A percentile compares a stretch with the other conserved stretches of the same genome.
Evolutionary conservation across 2,113 vertebrate genomes (phyloP).

Genomic region (Labrus mixtus): DNA sequence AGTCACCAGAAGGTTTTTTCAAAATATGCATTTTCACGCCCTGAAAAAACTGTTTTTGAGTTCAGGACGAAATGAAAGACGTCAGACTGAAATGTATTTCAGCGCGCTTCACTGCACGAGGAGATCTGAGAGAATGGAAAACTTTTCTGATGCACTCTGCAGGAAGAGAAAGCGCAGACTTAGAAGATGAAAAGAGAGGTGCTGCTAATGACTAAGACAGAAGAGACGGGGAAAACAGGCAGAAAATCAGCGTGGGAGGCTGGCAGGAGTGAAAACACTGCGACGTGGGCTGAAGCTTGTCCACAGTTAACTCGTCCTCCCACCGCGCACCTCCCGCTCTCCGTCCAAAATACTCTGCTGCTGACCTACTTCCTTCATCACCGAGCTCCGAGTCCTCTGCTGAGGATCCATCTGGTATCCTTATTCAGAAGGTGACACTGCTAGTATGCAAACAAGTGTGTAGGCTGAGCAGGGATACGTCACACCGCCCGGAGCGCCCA

Average conservation of each 20-base stretch:
- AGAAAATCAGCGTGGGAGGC: conserved; percentile 8
- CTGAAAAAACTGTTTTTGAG: not conserved
- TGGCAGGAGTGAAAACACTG: conserved; percentile 10
- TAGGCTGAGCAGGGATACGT: conserved; percentile 21
- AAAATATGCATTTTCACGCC: too few relatives aligned
- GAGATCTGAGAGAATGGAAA: not conserved
- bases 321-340: conserved; percentile 16
- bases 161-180: conserved; percentile 1
- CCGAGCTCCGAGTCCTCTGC: conserved; percentile 21
- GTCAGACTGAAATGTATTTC: not conserved
- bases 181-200: conserved; percentile 11
- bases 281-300: conserved; percentile 35
- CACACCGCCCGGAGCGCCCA: not conserved
- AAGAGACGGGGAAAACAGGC: conserved; percentile 4
- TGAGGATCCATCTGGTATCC: conserved; percentile 23
- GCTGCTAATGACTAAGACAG: conserved; percentile 28
- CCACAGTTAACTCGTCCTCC: conserved; percentile 43
- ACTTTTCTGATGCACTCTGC: not conserved
- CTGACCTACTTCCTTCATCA: conserved; percentile 63
- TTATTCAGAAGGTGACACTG: conserved; percentile 1
- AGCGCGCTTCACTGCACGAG: not conserved
- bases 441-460: not conserved
- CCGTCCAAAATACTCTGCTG: conserved; percentile 36
- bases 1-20: not conserved
- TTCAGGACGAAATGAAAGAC: not conserved